Conservation (phyloP, 2,113 vertebrate species). For the Rissa tridactyla region DNA sequence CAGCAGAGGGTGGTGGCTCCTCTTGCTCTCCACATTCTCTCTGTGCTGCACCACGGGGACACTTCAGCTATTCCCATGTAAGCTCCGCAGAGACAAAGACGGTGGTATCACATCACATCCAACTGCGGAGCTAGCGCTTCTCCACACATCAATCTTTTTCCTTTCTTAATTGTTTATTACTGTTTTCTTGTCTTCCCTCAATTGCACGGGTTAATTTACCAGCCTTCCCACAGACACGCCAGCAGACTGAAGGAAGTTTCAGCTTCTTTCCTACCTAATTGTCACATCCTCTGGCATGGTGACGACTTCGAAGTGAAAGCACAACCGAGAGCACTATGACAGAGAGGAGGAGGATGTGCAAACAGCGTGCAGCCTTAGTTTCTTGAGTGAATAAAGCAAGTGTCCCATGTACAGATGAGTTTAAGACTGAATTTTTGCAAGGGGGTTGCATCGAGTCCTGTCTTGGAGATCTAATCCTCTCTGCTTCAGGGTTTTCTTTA, state of each 20-base stretch:
- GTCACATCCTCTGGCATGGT: background rate
- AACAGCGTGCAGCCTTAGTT: background rate
- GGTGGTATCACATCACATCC: background rate
- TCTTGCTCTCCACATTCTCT: background rate
- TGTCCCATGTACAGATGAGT: background rate
- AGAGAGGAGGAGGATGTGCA: background rate
- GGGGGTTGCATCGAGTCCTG: background rate
- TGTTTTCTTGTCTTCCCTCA: background rate
- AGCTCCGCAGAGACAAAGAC: background rate
- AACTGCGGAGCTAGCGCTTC: background rate
- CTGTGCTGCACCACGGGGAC: background rate
- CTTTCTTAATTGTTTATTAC: background rate
- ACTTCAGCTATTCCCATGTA: background rate
- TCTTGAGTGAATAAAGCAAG: background rate
- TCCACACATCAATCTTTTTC: background rate
- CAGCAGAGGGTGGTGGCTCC: background rate
- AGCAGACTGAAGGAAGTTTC: background rate
- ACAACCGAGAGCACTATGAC: background rate
- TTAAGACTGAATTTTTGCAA: background rate
- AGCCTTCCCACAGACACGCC: background rate
- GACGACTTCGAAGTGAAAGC: background rate
- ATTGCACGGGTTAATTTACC: background rate
- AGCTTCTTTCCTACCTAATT: background rate
- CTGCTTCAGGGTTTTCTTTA: background rate
- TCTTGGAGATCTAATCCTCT: background rate